Base-by-base conservation (phyloP, 2,797 vertebrate species). In the Phoeniculus purpureus region DNA sequence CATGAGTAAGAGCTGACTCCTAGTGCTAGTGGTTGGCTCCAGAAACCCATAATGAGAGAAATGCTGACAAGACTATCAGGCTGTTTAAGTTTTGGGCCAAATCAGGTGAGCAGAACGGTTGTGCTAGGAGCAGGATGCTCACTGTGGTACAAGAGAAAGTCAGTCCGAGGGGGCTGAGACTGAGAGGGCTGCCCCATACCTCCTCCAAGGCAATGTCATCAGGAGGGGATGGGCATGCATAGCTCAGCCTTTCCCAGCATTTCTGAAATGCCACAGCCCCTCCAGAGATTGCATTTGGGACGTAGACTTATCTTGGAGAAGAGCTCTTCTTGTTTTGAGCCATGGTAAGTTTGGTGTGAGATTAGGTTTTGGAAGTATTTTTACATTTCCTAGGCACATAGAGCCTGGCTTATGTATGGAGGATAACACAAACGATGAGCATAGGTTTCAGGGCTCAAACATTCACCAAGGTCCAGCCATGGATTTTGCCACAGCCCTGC, bases 1-100 rank as follows among this genome's bases (percentile, higher is more conserved):
- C 65, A n/a, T 95, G 94, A 96, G 83, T 95, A 95, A 91, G 82
- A 93, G 87, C 70, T 94, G 92, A 82, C 71, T 92, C 54, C 61
- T 10, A 43, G 67, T 40, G 23, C 68, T 81, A 58, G 50, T 65
- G 84, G 60, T 60, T 94, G 58, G 72, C 85, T 94, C 27, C 45
- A 86, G 89, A 93, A 92, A 60, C 47, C 32, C 71, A 67, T n/a
- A 40, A 48, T 64, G 56, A 92, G 23, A 61, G 47, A 94, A 81
- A 62, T 72, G 82, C 74, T 94, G 80, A 79, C 3, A 3, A 32
- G 52, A 68, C 48, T 62, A 17, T 78, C 45, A 55, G 54, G 43
- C 26, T 90, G 60, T 34, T 77, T 51, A 58, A n/a, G 48, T 89
- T 85, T 73, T 1, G 0, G 50, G 45, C 31, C 52, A 82, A 60